Evolutionary conservation across 2,888 invertebrate species (phyloP).

Genomic region (Epinotia brunnichana): DNA sequence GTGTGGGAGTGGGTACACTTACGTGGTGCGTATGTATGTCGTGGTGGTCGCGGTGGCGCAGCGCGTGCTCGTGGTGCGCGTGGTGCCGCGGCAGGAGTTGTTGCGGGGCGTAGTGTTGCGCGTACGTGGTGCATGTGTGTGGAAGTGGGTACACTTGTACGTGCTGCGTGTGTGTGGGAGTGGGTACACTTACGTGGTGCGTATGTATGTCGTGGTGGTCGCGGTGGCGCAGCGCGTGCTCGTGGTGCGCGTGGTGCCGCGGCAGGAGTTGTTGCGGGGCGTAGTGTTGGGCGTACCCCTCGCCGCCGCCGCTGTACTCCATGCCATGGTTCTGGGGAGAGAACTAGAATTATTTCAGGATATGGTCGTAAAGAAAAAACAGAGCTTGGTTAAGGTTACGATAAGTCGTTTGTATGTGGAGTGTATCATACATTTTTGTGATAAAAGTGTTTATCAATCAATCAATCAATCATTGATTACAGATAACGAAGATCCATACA

Average conservation of each 20-base stretch:
- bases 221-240: slow-evolving; percentile 75
- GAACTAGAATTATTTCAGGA: neutral
- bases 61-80: slow-evolving; percentile 76
- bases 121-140: slow-evolving; percentile 63
- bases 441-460: no score
- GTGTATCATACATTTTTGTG: no score
- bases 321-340: slow-evolving; percentile 78
- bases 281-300: slow-evolving; percentile 77
- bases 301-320: slow-evolving; percentile 77
- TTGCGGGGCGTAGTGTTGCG: slow-evolving; percentile 79
- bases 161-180: neutral
- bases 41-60: slow-evolving; percentile 78
- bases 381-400: no score
- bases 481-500: no score
- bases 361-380: no score
- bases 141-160: no score
- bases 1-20: neutral
- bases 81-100: slow-evolving; percentile 78
- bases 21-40: slow-evolving; percentile 51
- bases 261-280: slow-evolving; percentile 78
- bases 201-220: slow-evolving; percentile 79
- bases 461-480: no score
- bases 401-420: no score
- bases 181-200: slow-evolving; percentile 69
- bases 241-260: slow-evolving; percentile 77